Evolutionary conservation across 2,888 invertebrate species (phyloP), one percentile per base, ranked within the genome.

Genomic region (Lochmaea crataegi): DNA sequence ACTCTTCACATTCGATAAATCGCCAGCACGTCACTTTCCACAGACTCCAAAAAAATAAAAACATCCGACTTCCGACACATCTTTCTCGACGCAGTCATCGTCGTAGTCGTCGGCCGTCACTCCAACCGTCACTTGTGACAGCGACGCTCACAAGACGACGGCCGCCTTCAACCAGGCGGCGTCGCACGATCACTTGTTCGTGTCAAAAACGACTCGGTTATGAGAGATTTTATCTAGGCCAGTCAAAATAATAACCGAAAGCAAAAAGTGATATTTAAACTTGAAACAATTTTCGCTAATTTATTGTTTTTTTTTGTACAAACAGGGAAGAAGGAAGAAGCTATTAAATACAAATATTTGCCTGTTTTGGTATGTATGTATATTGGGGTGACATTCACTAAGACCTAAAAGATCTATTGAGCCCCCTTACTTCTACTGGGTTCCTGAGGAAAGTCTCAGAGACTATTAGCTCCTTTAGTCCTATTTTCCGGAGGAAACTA

Each of bases 211-310:
- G 68, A 68, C 68, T 61, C 48, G 51, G 32, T 38, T 22, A 18
- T 51, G 53, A 82, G 79, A 80, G 80, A 82, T 82, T 81, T 80
- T 81, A 18, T 18, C 32, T 63, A 63, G 61, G 42, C 61, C 38
- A 42, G 42, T 63, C 42, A 18, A 61, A 45, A 45, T 45, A 38
- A 32, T 32, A 32, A 32, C 32, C 32, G 42, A 42, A 42, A 12
- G 11, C 42, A 42, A 42, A 42, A 42, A 42, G 42, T 42, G 10
- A 5, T 42, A 12, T 42, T 42, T 42, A 12, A 2, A 42, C 4
- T 42, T n/a, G n/a, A n/a, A n/a, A n/a, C n/a, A n/a, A n/a, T n/a
- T n/a, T n/a, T n/a, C n/a, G n/a, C n/a, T n/a, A n/a, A n/a, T n/a
- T n/a, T n/a, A n/a, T n/a, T n/a, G n/a, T n/a, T n/a, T n/a, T n/a